Evolutionary conservation across 2,113 vertebrate genomes (phyloP), one percentile per base, ranked within the genome.

Genomic region (Cynoglossus semilaevis): DNA sequence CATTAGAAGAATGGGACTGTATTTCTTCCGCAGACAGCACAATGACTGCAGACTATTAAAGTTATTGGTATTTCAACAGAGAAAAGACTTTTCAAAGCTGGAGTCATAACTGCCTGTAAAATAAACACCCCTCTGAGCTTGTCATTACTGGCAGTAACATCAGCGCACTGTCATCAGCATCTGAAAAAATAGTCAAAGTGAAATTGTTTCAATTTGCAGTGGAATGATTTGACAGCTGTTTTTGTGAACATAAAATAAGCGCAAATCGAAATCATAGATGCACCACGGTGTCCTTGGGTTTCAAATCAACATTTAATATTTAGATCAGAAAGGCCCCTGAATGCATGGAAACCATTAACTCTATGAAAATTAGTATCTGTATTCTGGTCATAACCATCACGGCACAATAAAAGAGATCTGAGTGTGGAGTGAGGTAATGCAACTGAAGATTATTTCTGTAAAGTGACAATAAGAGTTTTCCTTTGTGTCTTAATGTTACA

Each of bases 81-180:
- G 49, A 74, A 56, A 64, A 67, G 53, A 75, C 35, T 76, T 82
- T 78, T 63, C 42, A 76, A 51, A 77, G 72, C 79, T 68, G 46
- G 69, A 70, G 63, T 75, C 60, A 53, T 57, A 68, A 83, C 70
- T 72, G 76, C 61, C 72, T 84, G 72, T 80, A 79, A 74, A 83
- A 83, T 74, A 87, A 85, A 81, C 71, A 87, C 64, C 71, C 70
- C 70, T 81, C 71, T 72, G 74, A 79, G 74, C 67, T 67, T 68
- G 59, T 67, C 78, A 80, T 84, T 80, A 76, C 83, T 76, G 67
- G 64, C 76, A 78, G 65, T 71, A 82, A 72, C 80, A 83, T 77
- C 83, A 74, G 59, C 60, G 48, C 76, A 73, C 81, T 80, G 74
- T 79, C 72, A 82, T 76, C 72, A 70, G 56, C 51, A 29, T 77